Percentiles rank a stretch among this genome's conserved stretches.
Conservation (phyloP, 2,113 vertebrate genomes). For the human (Homo sapiens) region DNA sequence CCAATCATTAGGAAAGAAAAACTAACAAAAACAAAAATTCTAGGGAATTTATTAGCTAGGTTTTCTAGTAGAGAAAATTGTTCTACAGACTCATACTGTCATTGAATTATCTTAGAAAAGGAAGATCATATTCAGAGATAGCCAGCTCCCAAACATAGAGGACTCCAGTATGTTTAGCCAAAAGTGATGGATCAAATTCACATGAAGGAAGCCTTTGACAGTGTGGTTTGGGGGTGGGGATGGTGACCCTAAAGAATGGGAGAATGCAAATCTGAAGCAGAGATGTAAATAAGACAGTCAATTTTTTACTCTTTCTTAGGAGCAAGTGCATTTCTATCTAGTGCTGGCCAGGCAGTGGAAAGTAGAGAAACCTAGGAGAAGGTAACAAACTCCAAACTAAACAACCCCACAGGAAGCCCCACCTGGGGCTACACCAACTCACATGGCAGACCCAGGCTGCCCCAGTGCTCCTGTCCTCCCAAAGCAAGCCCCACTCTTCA, state of each 20-base stretch:
- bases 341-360: too few species aligned
- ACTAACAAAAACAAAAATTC: neutral
- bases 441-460: constrained; percentile 69
- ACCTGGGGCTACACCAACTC: constrained; percentile 66
- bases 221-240: neutral
- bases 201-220: neutral
- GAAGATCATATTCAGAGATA: neutral
- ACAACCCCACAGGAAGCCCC: constrained; percentile 61
- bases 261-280: neutral
- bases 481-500: constrained; percentile 32
- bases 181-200: neutral
- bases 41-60: neutral
- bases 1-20: neutral
- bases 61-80: neutral
- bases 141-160: neutral
- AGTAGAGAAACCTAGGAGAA: neutral
- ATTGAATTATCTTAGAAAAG: neutral
- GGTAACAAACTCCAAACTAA: constrained; percentile 62
- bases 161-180: neutral
- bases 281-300: neutral
- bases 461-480: constrained; percentile 60
- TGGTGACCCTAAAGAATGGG: neutral
- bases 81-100: neutral
- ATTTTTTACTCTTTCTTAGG: neutral
- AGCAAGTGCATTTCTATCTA: neutral